A percentile compares a stretch with the other conserved stretches of the same genome.
Evolutionary conservation across 2,113 vertebrate species (phyloP).

Genomic region (Chelonoidis abingdonii): DNA sequence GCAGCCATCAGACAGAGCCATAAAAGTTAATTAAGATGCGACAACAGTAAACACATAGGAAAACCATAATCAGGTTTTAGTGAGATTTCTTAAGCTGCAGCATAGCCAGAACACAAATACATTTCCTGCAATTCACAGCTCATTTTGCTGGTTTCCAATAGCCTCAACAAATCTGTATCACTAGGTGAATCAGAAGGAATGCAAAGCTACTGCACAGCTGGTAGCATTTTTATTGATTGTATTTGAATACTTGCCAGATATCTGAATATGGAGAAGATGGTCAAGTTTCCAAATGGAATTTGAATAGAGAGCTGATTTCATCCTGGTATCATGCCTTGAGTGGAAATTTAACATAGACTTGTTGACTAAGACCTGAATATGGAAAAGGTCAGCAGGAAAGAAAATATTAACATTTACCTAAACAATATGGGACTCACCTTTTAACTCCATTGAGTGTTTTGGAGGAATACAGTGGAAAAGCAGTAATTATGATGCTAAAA

Average conservation of each 20-base stretch:
- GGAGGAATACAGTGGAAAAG: background rate
- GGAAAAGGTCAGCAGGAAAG: background rate
- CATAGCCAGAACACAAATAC: background rate
- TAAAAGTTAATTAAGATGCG: constrained; percentile 71
- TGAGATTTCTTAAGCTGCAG: constrained; percentile 48
- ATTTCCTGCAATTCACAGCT: constrained; percentile 59
- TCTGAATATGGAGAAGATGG: constrained; percentile 34
- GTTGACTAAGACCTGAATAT: background rate
- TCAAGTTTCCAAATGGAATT: constrained; percentile 18
- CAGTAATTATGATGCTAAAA: background rate
- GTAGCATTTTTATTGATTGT: background rate
- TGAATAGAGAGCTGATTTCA: background rate
- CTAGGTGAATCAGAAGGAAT: constrained; percentile 9
- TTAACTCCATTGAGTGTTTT: background rate
- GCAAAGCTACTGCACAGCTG: constrained; percentile 16
- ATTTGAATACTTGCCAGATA: constrained; percentile 42
- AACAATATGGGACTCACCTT: background rate
- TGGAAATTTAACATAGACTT: background rate
- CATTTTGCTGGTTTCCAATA: constrained; percentile 44
- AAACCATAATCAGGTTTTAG: constrained; percentile 58
- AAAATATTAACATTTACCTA: accelerated
- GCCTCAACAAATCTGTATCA: constrained; percentile 55
- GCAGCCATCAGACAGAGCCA: constrained; percentile 52
- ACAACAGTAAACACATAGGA: constrained; percentile 55
- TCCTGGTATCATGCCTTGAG: background rate